Base-by-base conservation (phyloP, 1,140 invertebrate species). In the Maniola jurtina region DNA sequence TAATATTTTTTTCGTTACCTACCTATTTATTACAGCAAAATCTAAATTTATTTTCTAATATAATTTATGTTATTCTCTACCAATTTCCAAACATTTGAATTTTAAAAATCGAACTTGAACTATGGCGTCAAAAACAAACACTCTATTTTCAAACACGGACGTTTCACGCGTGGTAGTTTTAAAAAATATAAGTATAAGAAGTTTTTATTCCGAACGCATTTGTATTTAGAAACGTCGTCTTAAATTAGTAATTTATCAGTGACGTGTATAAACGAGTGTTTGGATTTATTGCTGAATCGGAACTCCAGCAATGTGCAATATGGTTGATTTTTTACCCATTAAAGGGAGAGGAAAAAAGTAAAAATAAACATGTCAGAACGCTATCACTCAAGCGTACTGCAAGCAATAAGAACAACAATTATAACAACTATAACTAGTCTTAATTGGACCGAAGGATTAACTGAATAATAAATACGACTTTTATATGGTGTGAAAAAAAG, bases 401-500 rank as follows among this genome's bases (percentile, higher is more conserved):
- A 57, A 71, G 70, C 76, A 77, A 71, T 78, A 81, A 81, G 77
- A 80, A 72, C 72, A 82, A 81, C 78, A 78, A 84, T 86, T 80
- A 77, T 70, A 70, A 79, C 66, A 67, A 66, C 71, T 66, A 75
- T 81, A 75, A 81, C 74, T 76, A 78, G 74, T 77, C 72, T 81
- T 86, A 86, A 86, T 86, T 84, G 83, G 81, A 77, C 59, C 72
- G 73, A 79, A 75, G 81, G 81, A 77, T 84, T 86, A 81, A 79
- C 66, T 78, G 79, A 80, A 83, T 84, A 79, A 80, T 79, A 78
- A 80, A 76, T 79, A 75, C 64, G 58, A 72, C 64, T 73, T 69
- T 70, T 40, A n/a, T 57, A 35, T 38, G 15, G 14, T 38, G 55
- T 15, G 70, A 79, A 76, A 76, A n/a, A 77, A 77, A 75, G 66